Evolutionary conservation across 2,113 vertebrate species (phyloP), one percentile per base, ranked within the genome.

Genomic region (Haemorhous mexicanus): DNA sequence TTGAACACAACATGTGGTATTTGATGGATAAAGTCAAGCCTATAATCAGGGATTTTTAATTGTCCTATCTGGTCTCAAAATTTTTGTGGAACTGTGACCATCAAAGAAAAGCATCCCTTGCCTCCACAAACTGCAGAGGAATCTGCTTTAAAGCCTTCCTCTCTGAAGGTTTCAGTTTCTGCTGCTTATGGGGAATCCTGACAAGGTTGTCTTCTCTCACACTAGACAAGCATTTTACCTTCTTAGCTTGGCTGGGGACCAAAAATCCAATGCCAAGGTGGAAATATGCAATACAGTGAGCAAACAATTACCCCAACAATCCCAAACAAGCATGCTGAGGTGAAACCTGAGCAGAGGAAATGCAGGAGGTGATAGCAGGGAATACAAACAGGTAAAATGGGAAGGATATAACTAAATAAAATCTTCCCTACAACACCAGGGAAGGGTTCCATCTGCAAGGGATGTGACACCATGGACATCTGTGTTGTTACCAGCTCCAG

Each of bases 261-360:
- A 83, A 59, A 90, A 79, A 46, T 22, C n/a, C 58, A 72, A 2
- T 50, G 23, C 39, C 79, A 83, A 70, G 56, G 47, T 63, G 44
- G 87, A 95, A 90, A n/a, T 1, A 2, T 49, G 16, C 4, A 35
- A 47, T 19, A 41, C 10, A 58, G 32, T 17, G 20, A n/a, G 28
- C 1, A 6, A 85, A 75, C 33, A 49, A 26, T 23, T 37, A 43
- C 23, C 10, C 50, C 24, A 82, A 19, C 16, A 3, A 44, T 78
- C 62, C 78, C 32, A 47, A 93, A 78, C 27, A 35, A 33, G 50
- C 12, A 47, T 0, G 0, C 19, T 50, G 37, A 3, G 1, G 17
- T 2, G 2, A 92, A 90, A 90, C 12, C 23, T 14, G 27, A 81
- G 26, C 21, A 53, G 56, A 49, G 58, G 10, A 67, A 79, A 67